These are phyloP conservation scores for Periophthalmus magnuspinnatus DNA, from an alignment of 2,797 vertebrate species.

Conservation along the genomic window DNA sequence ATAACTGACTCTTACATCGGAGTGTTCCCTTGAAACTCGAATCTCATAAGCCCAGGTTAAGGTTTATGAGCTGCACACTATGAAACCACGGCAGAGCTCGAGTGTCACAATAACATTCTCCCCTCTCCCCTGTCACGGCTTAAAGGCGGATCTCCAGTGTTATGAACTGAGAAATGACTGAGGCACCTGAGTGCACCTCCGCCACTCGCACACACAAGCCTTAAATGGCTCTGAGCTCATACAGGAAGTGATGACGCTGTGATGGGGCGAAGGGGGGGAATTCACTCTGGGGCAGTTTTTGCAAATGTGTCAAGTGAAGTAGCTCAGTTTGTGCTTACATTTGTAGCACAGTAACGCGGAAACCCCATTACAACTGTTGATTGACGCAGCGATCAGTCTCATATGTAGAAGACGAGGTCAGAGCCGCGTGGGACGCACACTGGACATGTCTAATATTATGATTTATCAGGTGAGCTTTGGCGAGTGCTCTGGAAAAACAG, in stretches of 20 bases:
- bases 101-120: conserved; percentile 7
- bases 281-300: not conserved
- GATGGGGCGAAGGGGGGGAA: not conserved
- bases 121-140: conserved; percentile 17
- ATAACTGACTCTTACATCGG: not conserved
- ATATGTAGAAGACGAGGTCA: conserved; percentile 4
- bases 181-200: conserved; percentile 21
- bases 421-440: conserved; percentile 9
- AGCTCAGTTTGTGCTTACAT: not conserved
- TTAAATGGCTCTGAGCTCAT: conserved; percentile 4
- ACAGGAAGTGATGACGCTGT: conserved; percentile 9
- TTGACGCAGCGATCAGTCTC: conserved; percentile 10
- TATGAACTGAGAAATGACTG: conserved; percentile 35
- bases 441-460: conserved; percentile 25
- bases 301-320: conserved; percentile 4
- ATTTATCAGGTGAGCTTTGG: conserved; percentile 27
- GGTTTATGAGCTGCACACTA: not conserved
- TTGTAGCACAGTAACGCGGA: not conserved
- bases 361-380: not conserved
- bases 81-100: conserved; percentile 8
- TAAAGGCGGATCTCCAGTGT: conserved; percentile 42
- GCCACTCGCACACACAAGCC: conserved; percentile 7
- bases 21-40: not conserved
- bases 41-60: not conserved
- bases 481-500: conserved; percentile 3